Base-by-base conservation (phyloP, 1,140 invertebrate genomes). In the Aphis craccivora region DNA sequence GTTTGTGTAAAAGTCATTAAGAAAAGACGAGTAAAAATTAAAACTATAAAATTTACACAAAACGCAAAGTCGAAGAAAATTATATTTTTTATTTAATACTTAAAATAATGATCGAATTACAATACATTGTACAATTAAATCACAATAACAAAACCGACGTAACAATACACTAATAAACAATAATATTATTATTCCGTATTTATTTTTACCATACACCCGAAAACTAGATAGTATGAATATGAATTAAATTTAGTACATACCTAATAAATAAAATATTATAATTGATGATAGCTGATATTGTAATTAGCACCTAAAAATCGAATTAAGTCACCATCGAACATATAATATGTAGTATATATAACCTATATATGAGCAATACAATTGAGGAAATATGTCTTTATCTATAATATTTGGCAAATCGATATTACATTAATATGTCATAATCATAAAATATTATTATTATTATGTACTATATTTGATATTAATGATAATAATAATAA, bases 281-380 rank as follows among this genome's bases (percentile, higher is more conserved):
- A 90, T 89, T 67, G 89, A 67, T 67, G 43, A 60, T 23, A 51
- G 18, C 43, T 43, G 11, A 40, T 30, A 60, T 55, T 35, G 45
- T 37, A 43, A 37, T 55, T 90, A 60, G 55, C 89, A 60, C 53
- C 55, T 67, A 60, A 67, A 90, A 88, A 88, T 43, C 2, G 18
- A 40, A 90, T 60, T 37, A 89, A 35, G 6, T 55, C n/a, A 45
- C 37, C 35, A 67, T 67, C 55, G 40, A 30, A 67, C 40, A 67
- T 67, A 90, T 25, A 88, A 43, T 43, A 89, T 87, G 14, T 51
- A 35, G 48, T 51, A 88, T 51, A 88, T 89, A 11, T 88, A n/a
- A n/a, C n/a, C n/a, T n/a, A n/a, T 53, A 60, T 60, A 43, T 90
- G 89, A 90, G 89, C 89, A 90, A 90, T 67, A 90, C 1, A 90